These are phyloP conservation scores for Anoncus sp. DNA, from an alignment of 2,888 invertebrate species.

Conservation along the genomic window DNA sequence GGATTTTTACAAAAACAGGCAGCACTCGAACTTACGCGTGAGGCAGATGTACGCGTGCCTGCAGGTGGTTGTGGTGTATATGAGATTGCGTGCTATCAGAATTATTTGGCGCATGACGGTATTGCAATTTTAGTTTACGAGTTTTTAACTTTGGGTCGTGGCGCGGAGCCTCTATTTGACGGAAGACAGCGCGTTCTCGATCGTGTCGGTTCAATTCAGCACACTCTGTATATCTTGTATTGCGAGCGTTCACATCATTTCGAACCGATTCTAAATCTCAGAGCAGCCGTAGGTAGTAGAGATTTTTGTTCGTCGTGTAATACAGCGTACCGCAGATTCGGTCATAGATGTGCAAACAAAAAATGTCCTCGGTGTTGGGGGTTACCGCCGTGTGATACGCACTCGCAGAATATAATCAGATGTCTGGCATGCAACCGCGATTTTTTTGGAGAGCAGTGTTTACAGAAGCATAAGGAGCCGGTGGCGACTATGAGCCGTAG, in stretches of 20 bases:
- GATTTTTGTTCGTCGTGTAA: slow-evolving; percentile 27
- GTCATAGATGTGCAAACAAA: slow-evolving; percentile 2
- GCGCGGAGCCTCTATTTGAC: slow-evolving; percentile 11
- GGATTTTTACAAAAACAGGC: no score
- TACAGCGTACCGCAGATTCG: background rate
- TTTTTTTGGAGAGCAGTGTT: slow-evolving; percentile 9
- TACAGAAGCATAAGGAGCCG: background rate
- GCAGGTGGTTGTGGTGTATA: no score
- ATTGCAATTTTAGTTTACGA: slow-evolving; percentile 23
- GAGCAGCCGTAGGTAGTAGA: slow-evolving; percentile 13
- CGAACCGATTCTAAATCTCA: slow-evolving; percentile 20
- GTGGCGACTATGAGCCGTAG: background rate
- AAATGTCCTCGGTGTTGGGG: slow-evolving; percentile 9
- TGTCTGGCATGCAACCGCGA: background rate
- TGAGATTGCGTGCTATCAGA: background rate
- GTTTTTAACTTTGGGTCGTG: slow-evolving; percentile 8
- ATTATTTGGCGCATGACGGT: slow-evolving; percentile 50
- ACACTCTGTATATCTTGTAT: slow-evolving; percentile 28
- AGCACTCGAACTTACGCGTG: no score
- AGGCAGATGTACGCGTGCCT: no score
- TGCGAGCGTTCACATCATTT: slow-evolving; percentile 34
- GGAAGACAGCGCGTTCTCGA: slow-evolving; percentile 1
- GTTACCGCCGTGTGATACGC: background rate
- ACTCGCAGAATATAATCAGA: background rate
- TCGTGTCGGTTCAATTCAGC: background rate